Base-by-base conservation (phyloP, 2,797 vertebrate genomes). In the Margarornis squamiger region DNA sequence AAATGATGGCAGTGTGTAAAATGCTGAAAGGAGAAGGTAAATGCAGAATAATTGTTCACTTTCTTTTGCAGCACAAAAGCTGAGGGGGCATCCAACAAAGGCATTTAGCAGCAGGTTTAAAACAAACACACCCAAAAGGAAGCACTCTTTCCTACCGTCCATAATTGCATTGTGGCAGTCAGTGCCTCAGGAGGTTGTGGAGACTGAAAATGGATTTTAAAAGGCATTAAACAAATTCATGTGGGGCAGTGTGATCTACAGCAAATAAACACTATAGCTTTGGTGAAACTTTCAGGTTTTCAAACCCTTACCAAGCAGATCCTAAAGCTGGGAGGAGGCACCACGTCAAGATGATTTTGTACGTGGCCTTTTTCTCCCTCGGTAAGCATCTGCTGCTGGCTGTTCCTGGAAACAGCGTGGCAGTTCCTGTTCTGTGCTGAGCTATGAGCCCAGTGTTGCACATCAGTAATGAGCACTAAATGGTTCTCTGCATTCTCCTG, bases 91-190 rank as follows among this genome's bases (percentile, higher is more conserved):
- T 95, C 90, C 94, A 97, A 86, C 58, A 92, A 95, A 88, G 70
- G 70, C 86, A 95, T 97, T 95, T 96, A 94, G 93, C 83, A 70
- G 88, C 36, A 94, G 66, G 86, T 95, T 94, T 92, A 86, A 94
- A 96, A 78, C 93, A 95, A 88, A 88, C 93, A 95, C 94, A 81
- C 93, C 88, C 90, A 76, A 95, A 95, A 96, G 88, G 80, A 96
- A 93, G 32, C 41, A 81, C 74, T 90, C 66, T 21, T 75, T 93
- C 88, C 58, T 78, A 62, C 62, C 3, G 2, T 81, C 86, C 55
- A 1, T 95, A 95, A 96, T 95, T 90, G 83, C 93, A 36, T 43
- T 59, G 83, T 82, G 86, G 62, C 83, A 86, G 39, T 41, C 80
- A 7, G 76, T 46, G 75, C 87, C 79, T 92, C 61, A 20, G 92